A percentile compares a stretch with the other conserved stretches of the same genome.
phyloP scores from a whole-genome alignment of 2,797 vertebrate species.

The Euphonia xanthogaster region DNA sequence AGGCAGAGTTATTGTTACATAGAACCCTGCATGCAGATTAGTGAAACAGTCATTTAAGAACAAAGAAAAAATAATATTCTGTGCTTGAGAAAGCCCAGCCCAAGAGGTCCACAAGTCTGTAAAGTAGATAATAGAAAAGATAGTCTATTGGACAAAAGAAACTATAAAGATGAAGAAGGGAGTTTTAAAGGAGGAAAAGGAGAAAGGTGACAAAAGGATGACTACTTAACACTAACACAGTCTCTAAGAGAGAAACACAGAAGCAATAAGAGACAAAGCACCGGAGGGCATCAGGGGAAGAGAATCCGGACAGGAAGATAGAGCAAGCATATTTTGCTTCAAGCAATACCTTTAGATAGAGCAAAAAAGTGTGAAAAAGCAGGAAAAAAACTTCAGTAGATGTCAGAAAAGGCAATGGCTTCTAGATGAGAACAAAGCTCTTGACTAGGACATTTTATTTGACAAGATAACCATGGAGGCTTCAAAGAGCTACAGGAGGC shows the following conservation, averaged over 20 bases:
- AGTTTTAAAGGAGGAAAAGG: background rate
- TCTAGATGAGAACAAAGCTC: background rate
- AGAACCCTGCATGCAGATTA: background rate
- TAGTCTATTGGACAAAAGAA: background rate
- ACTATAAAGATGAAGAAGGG: background rate
- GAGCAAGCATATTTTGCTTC: background rate
- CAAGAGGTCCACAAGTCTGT: background rate
- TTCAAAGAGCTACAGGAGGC: constrained; percentile 1
- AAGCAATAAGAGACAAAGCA: background rate
- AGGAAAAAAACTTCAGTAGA: background rate
- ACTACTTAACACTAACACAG: background rate
- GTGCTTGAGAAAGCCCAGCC: background rate
- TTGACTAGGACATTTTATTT: background rate
- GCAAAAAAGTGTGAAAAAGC: background rate
- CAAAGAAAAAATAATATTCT: background rate
- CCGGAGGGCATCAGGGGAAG: background rate
- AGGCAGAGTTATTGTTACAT: background rate
- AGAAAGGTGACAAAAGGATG: background rate
- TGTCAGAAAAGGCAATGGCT: background rate
- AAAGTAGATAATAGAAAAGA: background rate
- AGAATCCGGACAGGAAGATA: background rate
- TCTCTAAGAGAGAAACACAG: background rate
- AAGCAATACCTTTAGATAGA: background rate
- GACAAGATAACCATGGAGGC: background rate
- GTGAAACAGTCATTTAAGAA: background rate